Evolutionary conservation across 2,113 vertebrate species (phyloP).

Genomic region (Alligator mississippiensis): DNA sequence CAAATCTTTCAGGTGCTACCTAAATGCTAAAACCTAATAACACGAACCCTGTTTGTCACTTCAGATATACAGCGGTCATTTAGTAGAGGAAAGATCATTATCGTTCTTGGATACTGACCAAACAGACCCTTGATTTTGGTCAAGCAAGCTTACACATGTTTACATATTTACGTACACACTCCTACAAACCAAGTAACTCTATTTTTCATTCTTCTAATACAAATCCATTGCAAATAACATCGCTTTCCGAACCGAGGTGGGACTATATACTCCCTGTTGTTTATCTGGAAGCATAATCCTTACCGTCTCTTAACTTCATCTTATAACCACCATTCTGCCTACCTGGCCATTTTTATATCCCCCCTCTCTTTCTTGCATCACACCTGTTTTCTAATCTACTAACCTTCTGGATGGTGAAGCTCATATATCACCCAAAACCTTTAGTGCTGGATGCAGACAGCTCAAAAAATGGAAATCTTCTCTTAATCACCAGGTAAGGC

Average conservation of each 20-base stretch:
- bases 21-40: background rate
- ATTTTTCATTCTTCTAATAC: background rate
- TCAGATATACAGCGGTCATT: background rate
- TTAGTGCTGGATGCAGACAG: background rate
- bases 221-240: background rate
- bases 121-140: background rate
- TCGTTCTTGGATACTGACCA: accelerated
- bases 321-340: background rate
- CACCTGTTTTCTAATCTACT: background rate
- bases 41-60: background rate
- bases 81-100: background rate
- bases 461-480: background rate
- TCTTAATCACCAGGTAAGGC: background rate
- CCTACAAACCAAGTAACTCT: background rate
- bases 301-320: background rate
- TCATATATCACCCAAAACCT: background rate
- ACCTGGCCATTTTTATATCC: background rate
- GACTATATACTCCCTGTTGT: background rate
- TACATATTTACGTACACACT: accelerated
- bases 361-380: background rate
- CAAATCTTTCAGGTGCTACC: background rate
- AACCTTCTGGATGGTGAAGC: background rate
- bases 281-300: background rate
- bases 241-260: no score
- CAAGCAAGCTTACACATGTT: background rate